Conservation (phyloP, 1,140 invertebrate species). For the Druon quercuslanigerum region DNA sequence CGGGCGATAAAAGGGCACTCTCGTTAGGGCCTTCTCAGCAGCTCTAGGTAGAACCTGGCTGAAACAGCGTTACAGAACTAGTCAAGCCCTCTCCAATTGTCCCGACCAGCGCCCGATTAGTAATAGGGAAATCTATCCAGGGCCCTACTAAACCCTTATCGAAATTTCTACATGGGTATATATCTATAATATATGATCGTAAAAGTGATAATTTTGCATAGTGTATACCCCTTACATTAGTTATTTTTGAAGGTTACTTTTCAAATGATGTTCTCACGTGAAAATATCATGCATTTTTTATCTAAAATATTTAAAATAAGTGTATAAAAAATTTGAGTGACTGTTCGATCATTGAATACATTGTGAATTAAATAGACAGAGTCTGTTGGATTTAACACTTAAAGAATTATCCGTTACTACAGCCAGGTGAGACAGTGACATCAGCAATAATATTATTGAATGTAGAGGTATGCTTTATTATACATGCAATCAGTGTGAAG, state of each 20-base stretch:
- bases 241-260: not conserved
- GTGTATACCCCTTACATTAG: too few relatives aligned
- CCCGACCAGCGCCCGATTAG: too few relatives aligned
- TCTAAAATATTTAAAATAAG: not conserved
- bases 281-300: not conserved
- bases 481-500: slow-evolving; percentile 46
- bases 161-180: too few relatives aligned
- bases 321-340: slow-evolving; percentile 9
- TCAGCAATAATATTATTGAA: slow-evolving; percentile 54
- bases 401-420: slow-evolving; percentile 10
- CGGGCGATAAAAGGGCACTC: too few relatives aligned
- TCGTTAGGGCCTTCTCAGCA: too few relatives aligned
- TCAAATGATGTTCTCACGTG: not conserved
- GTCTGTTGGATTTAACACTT: slow-evolving; percentile 25
- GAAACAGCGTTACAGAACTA: too few relatives aligned
- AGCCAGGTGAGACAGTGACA: slow-evolving; percentile 44
- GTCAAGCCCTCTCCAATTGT: too few relatives aligned
- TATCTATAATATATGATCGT: too few relatives aligned
- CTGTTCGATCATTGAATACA: slow-evolving; percentile 14
- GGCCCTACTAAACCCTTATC: too few relatives aligned
- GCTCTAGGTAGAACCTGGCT: too few relatives aligned
- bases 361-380: slow-evolving; percentile 8
- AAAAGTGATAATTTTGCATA: too few relatives aligned
- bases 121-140: too few relatives aligned
- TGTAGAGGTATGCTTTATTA: not conserved